Evolutionary conservation across 1,140 invertebrate species (phyloP).

Genomic region (Atta colombica): DNA sequence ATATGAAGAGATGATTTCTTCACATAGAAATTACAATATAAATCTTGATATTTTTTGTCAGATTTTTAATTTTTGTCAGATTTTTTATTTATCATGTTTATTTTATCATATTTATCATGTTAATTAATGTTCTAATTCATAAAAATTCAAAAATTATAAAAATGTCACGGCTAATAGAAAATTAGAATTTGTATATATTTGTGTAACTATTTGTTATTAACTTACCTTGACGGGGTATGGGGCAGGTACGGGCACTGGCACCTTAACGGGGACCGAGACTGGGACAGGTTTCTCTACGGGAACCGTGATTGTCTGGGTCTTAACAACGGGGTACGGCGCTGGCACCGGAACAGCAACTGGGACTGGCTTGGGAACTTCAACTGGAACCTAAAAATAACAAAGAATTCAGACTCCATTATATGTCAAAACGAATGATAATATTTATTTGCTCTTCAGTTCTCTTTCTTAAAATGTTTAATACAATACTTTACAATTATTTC

Average conservation of each 20-base stretch:
- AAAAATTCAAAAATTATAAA: neutral
- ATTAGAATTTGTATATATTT: neutral
- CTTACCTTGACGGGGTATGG: constrained; percentile 85
- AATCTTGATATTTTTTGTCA: neutral
- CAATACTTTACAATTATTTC: neutral
- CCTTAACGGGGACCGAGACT: constrained; percentile 82
- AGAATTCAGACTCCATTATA: constrained; percentile 17
- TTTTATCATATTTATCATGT: neutral
- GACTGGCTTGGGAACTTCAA: constrained; percentile 82
- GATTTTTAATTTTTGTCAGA: neutral
- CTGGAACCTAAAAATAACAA: constrained; percentile 80
- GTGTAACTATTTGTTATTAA: neutral
- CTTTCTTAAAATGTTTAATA: constrained; percentile 1
- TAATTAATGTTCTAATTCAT: neutral
- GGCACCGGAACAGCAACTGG: constrained; percentile 83
- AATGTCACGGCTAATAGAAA: neutral
- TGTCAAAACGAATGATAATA: neutral
- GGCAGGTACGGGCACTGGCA: constrained; percentile 80
- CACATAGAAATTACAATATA: neutral
- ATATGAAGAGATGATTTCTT: neutral
- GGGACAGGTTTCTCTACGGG: constrained; percentile 84
- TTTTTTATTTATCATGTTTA: neutral
- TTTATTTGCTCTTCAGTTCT: neutral
- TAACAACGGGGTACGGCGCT: constrained; percentile 83
- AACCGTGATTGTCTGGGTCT: constrained; percentile 82